Evolutionary conservation across 2,113 vertebrate species (phyloP).

Genomic region (Noctilio leporinus): DNA sequence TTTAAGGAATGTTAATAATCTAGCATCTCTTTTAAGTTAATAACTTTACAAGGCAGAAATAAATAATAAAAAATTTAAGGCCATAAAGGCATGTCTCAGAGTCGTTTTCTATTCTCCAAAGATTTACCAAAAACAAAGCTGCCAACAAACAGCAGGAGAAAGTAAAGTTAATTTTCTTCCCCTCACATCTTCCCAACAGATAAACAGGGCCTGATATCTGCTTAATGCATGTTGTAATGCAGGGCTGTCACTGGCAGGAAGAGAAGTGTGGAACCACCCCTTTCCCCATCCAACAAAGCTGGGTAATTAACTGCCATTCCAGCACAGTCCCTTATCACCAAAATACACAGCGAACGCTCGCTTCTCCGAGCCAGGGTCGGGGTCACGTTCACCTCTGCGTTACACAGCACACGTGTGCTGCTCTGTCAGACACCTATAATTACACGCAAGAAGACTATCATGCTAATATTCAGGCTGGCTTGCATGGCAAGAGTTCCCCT

Average conservation of each 20-base stretch:
- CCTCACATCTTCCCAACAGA: constrained; percentile 61
- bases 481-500: constrained; percentile 64
- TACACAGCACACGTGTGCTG: constrained; percentile 78
- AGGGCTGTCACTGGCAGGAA: constrained; percentile 71
- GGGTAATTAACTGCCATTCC: constrained; percentile 82
- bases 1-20: not conserved
- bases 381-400: constrained; percentile 80
- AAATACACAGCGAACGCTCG: constrained; percentile 77
- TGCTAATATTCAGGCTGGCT: constrained; percentile 76
- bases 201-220: constrained; percentile 69
- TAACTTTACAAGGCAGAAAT: not conserved
- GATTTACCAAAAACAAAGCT: constrained; percentile 39
- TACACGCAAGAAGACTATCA: constrained; percentile 79
- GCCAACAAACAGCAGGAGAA: constrained; percentile 41
- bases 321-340: constrained; percentile 80
- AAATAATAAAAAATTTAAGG: not conserved
- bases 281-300: constrained; percentile 82
- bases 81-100: not conserved
- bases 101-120: not conserved
- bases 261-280: constrained; percentile 68
- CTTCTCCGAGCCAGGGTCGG: constrained; percentile 78
- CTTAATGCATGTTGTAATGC: constrained; percentile 78
- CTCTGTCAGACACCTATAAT: constrained; percentile 84
- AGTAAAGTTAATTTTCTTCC: constrained; percentile 67
- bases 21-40: not conserved